Evolutionary conservation across 2,888 invertebrate species (phyloP).

Genomic region (Drosophila eohydei): DNA sequence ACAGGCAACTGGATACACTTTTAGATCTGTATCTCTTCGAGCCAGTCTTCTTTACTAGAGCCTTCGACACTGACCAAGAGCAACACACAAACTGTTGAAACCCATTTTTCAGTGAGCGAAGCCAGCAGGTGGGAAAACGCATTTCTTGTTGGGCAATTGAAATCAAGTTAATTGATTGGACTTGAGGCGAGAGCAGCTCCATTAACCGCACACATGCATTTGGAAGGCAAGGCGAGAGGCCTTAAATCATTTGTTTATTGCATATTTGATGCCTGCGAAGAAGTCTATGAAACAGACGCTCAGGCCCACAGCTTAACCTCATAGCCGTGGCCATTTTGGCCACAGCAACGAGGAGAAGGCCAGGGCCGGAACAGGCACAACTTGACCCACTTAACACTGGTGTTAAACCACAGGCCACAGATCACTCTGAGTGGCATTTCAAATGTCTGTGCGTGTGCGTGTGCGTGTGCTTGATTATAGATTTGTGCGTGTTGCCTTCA

Average conservation of each 20-base stretch:
- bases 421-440: constrained; percentile 22
- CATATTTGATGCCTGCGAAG: not conserved
- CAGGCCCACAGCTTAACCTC: constrained; percentile 3
- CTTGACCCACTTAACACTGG: constrained; percentile 7
- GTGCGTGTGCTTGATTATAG: not conserved
- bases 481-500: constrained; percentile 6
- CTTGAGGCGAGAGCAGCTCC: not conserved
- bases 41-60: no score
- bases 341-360: constrained; percentile 5
- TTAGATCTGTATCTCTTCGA: no score
- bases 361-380: not conserved
- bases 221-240: not conserved
- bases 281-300: constrained; percentile 1
- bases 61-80: no score
- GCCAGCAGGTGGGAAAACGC: not conserved
- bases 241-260: constrained; percentile 9
- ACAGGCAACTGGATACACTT: no score
- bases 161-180: constrained; percentile 25
- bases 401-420: constrained; percentile 30
- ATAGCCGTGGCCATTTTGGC: constrained; percentile 10
- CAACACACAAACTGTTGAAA: no score
- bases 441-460: not conserved
- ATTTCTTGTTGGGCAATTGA: not conserved
- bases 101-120: not conserved
- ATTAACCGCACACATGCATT: constrained; percentile 8